These are phyloP conservation scores for Spodoptera picta DNA, from an alignment of 2,888 invertebrate genomes.

Conservation along the genomic window DNA sequence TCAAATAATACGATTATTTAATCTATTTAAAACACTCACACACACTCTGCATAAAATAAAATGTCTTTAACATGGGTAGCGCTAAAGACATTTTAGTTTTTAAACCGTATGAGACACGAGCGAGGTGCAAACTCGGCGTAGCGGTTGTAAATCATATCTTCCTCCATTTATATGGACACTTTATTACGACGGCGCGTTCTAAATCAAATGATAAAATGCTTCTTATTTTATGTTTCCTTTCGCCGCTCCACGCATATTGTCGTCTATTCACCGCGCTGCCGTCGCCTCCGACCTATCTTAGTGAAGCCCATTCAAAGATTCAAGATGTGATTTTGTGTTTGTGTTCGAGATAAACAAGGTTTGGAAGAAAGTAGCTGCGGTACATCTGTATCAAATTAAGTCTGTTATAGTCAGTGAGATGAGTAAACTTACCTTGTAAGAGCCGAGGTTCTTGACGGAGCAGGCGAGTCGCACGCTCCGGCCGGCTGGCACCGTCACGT, in stretches of 20 bases:
- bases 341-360: conserved; percentile 44
- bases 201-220: conserved; percentile 88
- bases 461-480: conserved; percentile 96
- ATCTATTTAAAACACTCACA: background rate
- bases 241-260: conserved; percentile 80
- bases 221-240: conserved; percentile 86
- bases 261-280: conserved; percentile 66
- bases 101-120: conserved; percentile 66
- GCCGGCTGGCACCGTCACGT: conserved; percentile 96
- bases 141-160: conserved; percentile 84
- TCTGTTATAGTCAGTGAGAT: conserved; percentile 1
- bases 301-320: conserved; percentile 32
- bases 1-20: no score
- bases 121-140: conserved; percentile 80
- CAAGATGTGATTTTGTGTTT: conserved; percentile 43
- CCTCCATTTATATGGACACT: conserved; percentile 87
- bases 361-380: conserved; percentile 26
- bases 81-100: conserved; percentile 67
- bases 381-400: conserved; percentile 15
- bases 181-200: conserved; percentile 86
- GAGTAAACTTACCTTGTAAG: conserved; percentile 92
- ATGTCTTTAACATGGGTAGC: no score
- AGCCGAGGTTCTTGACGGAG: conserved; percentile 96
- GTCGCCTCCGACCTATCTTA: conserved; percentile 58
- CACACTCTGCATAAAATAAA: conserved; percentile 15